These are phyloP conservation scores for Clarias magur DNA, from an alignment of 2,113 vertebrate species.

Conservation along the genomic window DNA sequence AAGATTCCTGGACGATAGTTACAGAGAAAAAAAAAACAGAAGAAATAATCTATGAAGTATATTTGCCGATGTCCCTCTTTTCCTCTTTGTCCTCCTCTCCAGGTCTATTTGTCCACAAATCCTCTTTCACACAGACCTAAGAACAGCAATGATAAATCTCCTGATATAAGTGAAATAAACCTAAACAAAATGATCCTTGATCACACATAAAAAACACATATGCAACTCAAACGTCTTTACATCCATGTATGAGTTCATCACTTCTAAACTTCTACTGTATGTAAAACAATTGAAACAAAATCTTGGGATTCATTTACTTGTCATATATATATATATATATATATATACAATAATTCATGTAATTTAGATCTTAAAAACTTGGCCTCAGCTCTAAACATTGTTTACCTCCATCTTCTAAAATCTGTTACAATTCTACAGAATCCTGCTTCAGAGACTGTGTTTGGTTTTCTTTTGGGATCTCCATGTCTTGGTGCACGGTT, in stretches of 20 bases:
- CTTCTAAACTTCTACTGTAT: background rate
- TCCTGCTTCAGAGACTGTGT: background rate
- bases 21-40: background rate
- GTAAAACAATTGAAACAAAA: background rate
- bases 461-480: no score
- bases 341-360: background rate
- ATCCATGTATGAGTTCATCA: background rate
- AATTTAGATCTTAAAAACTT: no score
- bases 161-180: background rate
- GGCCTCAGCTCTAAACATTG: no score
- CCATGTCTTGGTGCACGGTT: no score
- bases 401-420: background rate
- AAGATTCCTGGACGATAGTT: background rate
- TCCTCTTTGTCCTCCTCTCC: background rate
- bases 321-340: background rate
- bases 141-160: background rate
- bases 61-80: background rate
- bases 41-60: background rate
- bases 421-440: background rate
- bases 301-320: background rate
- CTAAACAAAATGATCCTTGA: background rate
- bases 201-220: background rate
- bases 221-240: background rate
- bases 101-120: background rate
- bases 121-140: background rate